phyloP scores from a whole-genome alignment of 1,140 invertebrate species.

The Megathymus violae region DNA sequence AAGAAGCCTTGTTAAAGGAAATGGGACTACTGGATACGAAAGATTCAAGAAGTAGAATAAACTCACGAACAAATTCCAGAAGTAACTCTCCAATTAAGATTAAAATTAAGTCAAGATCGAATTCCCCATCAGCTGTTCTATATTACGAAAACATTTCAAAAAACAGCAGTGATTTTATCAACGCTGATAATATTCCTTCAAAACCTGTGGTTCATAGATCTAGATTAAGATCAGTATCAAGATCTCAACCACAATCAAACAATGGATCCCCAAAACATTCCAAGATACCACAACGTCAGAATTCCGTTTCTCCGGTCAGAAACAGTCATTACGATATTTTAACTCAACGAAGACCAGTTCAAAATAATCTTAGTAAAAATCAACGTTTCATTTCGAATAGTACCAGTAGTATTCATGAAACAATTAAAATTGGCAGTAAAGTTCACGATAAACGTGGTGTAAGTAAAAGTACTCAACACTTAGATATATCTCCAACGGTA shows the following conservation, averaged over 20 bases:
- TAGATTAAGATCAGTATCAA: conserved; percentile 63
- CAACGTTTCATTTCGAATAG: conserved; percentile 80
- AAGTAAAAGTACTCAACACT: conserved; percentile 75
- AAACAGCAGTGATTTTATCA: conserved; percentile 53
- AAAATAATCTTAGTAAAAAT: conserved; percentile 64
- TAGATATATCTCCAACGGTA: conserved; percentile 61
- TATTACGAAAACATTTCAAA: conserved; percentile 62
- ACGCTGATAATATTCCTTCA: conserved; percentile 48
- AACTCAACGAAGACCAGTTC: conserved; percentile 50
- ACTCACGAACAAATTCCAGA: conserved; percentile 65
- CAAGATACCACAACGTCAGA: conserved; percentile 80
- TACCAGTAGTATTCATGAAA: conserved; percentile 81
- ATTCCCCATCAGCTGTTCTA: conserved; percentile 72
- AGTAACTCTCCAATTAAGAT: conserved; percentile 72
- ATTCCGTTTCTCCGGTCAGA: conserved; percentile 74
- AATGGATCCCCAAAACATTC: conserved; percentile 76
- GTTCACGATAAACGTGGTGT: conserved; percentile 65
- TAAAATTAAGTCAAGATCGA: conserved; percentile 74
- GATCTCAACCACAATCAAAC: conserved; percentile 78
- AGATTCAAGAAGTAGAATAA: conserved; percentile 49
- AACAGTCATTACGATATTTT: conserved; percentile 44
- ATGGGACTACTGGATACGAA: conserved; percentile 73
- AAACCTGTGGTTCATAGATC: conserved; percentile 67
- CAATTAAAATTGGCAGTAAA: conserved; percentile 67
- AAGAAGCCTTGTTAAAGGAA: conserved; percentile 78